A percentile compares a stretch with the other conserved stretches of the same genome.
These are phyloP conservation scores for Rhagonycha fulva DNA, from an alignment of 2,888 invertebrate genomes.

Conservation along the genomic window DNA sequence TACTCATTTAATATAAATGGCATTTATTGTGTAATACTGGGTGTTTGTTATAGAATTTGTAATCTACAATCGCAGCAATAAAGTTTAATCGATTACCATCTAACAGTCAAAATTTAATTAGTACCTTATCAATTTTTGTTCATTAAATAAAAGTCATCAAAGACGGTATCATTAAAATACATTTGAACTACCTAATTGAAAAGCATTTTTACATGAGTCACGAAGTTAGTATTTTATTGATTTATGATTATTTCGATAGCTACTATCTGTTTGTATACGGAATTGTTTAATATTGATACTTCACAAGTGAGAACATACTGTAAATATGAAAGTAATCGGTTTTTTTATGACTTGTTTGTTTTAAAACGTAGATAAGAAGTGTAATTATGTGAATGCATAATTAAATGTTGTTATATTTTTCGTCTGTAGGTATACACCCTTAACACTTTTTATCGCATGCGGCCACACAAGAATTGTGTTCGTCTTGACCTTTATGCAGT, in stretches of 20 bases:
- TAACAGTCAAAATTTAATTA: not conserved
- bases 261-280: not conserved
- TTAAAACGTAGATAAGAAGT: not conserved
- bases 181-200: not conserved
- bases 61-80: not conserved
- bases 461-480: not conserved
- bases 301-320: not conserved
- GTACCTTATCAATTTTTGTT: not conserved
- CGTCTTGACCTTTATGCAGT: not conserved
- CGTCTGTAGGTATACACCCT: not conserved
- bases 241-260: not conserved
- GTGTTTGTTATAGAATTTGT: not conserved
- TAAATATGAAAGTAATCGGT: not conserved
- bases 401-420: not conserved
- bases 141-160: not conserved
- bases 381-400: not conserved
- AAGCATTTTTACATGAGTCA: not conserved
- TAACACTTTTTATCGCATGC: not conserved
- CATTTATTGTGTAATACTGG: not conserved
- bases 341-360: not conserved
- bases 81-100: not conserved
- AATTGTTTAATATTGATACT: not conserved
- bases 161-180: not conserved
- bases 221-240: not conserved
- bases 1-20: not conserved